These are phyloP conservation scores for Eurypyga helias DNA, from an alignment of 2,113 vertebrate species.

Conservation along the genomic window DNA sequence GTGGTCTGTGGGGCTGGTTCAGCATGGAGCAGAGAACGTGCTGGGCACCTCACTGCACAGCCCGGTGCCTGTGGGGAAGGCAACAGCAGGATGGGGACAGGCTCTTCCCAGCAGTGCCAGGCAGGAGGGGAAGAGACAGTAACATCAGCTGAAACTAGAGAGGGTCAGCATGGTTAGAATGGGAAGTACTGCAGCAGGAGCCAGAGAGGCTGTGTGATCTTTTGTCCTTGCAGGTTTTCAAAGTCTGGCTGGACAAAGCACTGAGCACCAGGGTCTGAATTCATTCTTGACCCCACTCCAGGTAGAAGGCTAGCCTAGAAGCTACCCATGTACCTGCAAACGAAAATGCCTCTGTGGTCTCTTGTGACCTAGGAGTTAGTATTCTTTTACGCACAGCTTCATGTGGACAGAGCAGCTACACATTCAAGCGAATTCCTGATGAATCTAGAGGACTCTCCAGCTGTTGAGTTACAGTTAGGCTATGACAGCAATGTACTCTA, in stretches of 20 bases:
- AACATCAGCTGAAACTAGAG: neutral
- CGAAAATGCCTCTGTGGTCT: neutral
- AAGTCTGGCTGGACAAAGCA: neutral
- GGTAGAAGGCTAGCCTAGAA: neutral
- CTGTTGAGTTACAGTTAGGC: neutral
- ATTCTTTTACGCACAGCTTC: neutral
- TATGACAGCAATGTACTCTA: neutral
- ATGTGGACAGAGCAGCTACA: neutral
- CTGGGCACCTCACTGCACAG: neutral
- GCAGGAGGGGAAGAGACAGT: neutral
- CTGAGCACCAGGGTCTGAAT: neutral
- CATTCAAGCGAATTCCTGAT: neutral
- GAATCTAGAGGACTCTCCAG: neutral
- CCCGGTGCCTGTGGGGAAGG: neutral
- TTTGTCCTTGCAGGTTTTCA: neutral
- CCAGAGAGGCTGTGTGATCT: neutral
- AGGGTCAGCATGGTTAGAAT: neutral
- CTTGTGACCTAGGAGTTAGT: neutral
- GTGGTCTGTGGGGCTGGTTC: neutral
- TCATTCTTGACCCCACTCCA: neutral
- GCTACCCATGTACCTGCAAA: neutral
- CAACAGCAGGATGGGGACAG: neutral
- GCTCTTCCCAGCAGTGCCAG: neutral
- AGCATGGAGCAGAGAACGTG: neutral
- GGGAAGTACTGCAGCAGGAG: neutral